A percentile compares a stretch with the other conserved stretches of the same genome.
phyloP scores from a whole-genome alignment of 1,140 invertebrate species.

The Dendrolimus kikuchii region DNA sequence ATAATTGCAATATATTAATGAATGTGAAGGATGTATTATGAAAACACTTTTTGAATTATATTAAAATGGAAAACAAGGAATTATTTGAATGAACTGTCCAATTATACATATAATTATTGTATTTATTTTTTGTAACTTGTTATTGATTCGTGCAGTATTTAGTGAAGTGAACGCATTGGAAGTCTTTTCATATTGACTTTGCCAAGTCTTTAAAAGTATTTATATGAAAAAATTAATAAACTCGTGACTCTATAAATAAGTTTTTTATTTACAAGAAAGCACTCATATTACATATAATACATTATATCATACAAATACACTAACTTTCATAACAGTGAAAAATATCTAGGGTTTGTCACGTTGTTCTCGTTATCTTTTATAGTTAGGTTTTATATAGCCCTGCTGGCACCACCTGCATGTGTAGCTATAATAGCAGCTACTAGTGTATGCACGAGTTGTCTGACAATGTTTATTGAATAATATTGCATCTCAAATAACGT shows the following conservation, averaged over 20 bases:
- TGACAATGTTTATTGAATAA: no score
- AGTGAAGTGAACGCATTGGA: conserved; percentile 55
- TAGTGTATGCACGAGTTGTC: no score
- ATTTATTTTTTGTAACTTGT: conserved; percentile 68
- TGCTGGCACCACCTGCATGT: no score
- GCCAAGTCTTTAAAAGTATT: conserved; percentile 68
- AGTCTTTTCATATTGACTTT: conserved; percentile 66
- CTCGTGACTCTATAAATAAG: conserved; percentile 40
- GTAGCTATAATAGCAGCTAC: no score
- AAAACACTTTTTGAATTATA: conserved; percentile 13
- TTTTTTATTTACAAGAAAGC: conserved; percentile 35
- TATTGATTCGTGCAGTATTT: conserved; percentile 61
- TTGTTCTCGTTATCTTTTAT: no score
- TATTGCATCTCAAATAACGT: no score
- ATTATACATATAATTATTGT: conserved; percentile 35
- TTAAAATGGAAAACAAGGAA: conserved; percentile 36
- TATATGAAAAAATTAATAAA: conserved; percentile 66
- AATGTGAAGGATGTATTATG: not conserved
- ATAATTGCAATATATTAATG: not conserved
- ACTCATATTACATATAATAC: no score
- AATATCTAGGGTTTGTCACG: no score
- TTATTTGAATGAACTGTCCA: conserved; percentile 65
- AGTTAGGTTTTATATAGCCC: no score
- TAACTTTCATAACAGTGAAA: no score
- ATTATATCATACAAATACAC: no score